A percentile compares a stretch with the other conserved stretches of the same genome.
Evolutionary conservation across 2,113 vertebrate genomes (phyloP).

Genomic region (Oreochromis spilurus): DNA sequence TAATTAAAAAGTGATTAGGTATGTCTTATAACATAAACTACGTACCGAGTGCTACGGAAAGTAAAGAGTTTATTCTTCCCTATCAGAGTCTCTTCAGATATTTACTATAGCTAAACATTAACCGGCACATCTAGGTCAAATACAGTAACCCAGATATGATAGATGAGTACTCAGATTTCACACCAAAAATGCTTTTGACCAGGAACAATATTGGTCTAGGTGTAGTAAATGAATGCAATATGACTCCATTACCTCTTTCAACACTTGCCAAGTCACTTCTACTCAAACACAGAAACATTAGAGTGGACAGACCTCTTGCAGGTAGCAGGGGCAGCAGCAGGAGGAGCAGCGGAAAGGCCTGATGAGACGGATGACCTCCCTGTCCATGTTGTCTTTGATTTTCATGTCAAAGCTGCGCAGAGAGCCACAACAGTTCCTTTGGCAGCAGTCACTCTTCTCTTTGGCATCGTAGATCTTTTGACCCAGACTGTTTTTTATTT

Average conservation of each 20-base stretch:
- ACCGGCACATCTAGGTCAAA: not conserved
- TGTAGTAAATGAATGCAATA: not conserved
- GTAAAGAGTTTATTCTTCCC: not conserved
- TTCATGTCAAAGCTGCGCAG: slow-evolving; percentile 83
- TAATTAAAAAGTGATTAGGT: not conserved
- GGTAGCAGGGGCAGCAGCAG: slow-evolving; percentile 85
- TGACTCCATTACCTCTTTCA: not conserved
- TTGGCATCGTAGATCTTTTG: slow-evolving; percentile 83
- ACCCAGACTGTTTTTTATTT: slow-evolving; percentile 82
- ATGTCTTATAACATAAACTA: not conserved
- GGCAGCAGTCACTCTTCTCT: slow-evolving; percentile 85
- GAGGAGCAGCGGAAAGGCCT: slow-evolving; percentile 82
- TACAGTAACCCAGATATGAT: not conserved
- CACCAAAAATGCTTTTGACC: not conserved
- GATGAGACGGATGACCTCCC: slow-evolving; percentile 82
- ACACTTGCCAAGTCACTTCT: not conserved
- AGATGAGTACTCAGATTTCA: accelerated
- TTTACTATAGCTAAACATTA: not conserved
- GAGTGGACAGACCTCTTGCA: slow-evolving; percentile 79
- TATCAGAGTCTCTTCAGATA: not conserved
- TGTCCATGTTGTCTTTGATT: slow-evolving; percentile 77
- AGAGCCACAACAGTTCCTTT: slow-evolving; percentile 84
- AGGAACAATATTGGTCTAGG: not conserved
- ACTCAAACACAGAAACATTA: not conserved
- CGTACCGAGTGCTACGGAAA: not conserved